Evolutionary conservation across 2,797 vertebrate genomes (phyloP), one percentile per base, ranked within the genome.

Genomic region (Sorex maritimensis): DNA sequence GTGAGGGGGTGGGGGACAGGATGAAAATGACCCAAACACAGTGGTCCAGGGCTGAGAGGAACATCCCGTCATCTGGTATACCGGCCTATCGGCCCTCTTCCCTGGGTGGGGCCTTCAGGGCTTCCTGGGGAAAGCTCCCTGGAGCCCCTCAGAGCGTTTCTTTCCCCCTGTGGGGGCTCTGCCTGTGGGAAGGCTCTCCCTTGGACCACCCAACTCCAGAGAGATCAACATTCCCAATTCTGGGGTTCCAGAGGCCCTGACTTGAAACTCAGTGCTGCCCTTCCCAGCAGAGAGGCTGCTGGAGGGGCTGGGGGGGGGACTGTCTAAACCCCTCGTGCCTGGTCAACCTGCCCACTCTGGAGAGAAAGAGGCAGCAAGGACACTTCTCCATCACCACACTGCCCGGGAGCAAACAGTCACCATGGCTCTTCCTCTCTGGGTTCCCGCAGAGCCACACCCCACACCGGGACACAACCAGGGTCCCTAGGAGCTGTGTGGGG

Each of bases 1-100:
- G 61, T 15, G 63, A 52, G 68, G 0, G 41, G 41, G 41, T 44
- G 41, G 63, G 78, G 69, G 28, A 55, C 30, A 38, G 73, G 55
- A 93, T 44, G 23, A 58, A 90, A 79, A 61, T 15, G 52, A 61
- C 65, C 81, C 65, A 44, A 85, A 68, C 34, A 71, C 23, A 75
- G 46, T 21, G 77, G 44, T 44, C 68, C 30, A 49, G 79, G 67
- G 63, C 85, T n/a, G 81, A 77, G 34, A 68, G 52, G 73, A 91
- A 65, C n/a, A 24, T 34, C 5, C 11, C 74, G 71, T 49, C 73
- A 68, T 55, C 69, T 83, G 75, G 34, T 82, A 82, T 88, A 67
- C 81, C 24, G 0, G 3, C 28, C 55, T 58, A 17, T 19, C 55
- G 2, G 55, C 21, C 58, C 15, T 23, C 58, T 15, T 0, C 13